Base-by-base conservation (phyloP, 1,140 invertebrate genomes). In the Trachymyrmex septentrionalis region DNA sequence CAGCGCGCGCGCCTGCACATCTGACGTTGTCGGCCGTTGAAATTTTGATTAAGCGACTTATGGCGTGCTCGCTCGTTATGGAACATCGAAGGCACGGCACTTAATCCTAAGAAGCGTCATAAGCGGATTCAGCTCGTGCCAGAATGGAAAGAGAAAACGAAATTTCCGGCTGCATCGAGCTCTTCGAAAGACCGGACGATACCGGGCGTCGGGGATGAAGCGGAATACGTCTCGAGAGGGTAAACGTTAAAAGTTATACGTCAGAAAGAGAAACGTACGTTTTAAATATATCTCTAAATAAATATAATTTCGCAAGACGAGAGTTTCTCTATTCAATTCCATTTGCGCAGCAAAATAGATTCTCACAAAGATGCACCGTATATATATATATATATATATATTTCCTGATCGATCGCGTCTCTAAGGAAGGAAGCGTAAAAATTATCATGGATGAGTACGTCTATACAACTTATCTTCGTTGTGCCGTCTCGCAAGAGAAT, bases 51-150 rank as follows among this genome's bases (percentile, higher is more conserved):
- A 77, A 90, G 66, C 88, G 63, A 19, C n/a, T 86, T 78, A 77
- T 77, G 73, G 57, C 53, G 64, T 66, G 34, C 48, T 44, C 14
- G 61, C 38, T 55, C 66, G 85, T 78, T 89, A 75, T 67, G 76
- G 78, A 50, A 80, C 66, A 66, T 88, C 76, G 89, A 87, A 87
- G 88, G 78, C 64, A 67, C 77, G 53, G 86, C 48, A 77, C 21
- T 85, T 85, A 90, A 90, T 90, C 86, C 89, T 85, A 87, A 90
- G 89, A 89, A 75, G 89, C 80, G 80, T 87, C 76, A 85, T 90
- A 90, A 90, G 89, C 88, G 86, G 89, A 90, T 90, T 90, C 84
- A 27, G 64, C 38, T 75, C 19, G 78, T 53, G 69, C 14, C 59
- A 30, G 71, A 69, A 53, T 69, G 80, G 59, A 85, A 85, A 87